A percentile compares a stretch with the other conserved stretches of the same genome.
Conservation (phyloP, 2,113 vertebrate species). For the Callospermophilus lateralis region DNA sequence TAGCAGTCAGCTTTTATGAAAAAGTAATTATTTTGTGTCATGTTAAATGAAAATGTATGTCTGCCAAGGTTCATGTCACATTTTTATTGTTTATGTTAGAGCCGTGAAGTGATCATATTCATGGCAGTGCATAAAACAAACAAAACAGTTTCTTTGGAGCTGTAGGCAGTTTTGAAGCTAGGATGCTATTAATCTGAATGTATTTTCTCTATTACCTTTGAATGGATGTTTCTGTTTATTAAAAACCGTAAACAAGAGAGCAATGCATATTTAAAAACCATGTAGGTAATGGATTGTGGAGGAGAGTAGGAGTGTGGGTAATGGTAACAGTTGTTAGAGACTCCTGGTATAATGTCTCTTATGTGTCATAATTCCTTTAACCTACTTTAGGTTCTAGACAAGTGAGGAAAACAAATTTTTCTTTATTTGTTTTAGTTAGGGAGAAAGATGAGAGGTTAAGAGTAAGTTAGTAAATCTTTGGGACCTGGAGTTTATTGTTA, state of each 20-base stretch:
- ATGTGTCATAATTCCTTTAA: slow-evolving; percentile 11
- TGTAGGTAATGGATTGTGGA: not conserved
- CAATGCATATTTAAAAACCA: not conserved
- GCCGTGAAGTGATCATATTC: not conserved
- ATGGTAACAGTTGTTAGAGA: not conserved
- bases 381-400: not conserved
- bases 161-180: slow-evolving; percentile 43
- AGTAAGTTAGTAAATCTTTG: slow-evolving; percentile 18
- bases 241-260: not conserved
- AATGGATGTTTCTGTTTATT: slow-evolving; percentile 33
- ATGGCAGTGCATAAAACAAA: not conserved
- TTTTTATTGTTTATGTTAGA: slow-evolving; percentile 42
- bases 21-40: slow-evolving; percentile 8
- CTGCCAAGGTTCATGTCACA: not conserved
- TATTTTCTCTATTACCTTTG: slow-evolving; percentile 62
- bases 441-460: not conserved
- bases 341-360: not conserved
- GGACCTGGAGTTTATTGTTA: slow-evolving; percentile 46
- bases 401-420: not conserved
- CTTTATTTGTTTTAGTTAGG: not conserved
- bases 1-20: slow-evolving; percentile 20
- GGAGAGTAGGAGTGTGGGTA: not conserved
- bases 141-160: not conserved
- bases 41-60: slow-evolving; percentile 53
- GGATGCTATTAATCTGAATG: slow-evolving; percentile 29